phyloP scores from a whole-genome alignment of 2,797 vertebrate species.

The Girardinus metallicus region DNA sequence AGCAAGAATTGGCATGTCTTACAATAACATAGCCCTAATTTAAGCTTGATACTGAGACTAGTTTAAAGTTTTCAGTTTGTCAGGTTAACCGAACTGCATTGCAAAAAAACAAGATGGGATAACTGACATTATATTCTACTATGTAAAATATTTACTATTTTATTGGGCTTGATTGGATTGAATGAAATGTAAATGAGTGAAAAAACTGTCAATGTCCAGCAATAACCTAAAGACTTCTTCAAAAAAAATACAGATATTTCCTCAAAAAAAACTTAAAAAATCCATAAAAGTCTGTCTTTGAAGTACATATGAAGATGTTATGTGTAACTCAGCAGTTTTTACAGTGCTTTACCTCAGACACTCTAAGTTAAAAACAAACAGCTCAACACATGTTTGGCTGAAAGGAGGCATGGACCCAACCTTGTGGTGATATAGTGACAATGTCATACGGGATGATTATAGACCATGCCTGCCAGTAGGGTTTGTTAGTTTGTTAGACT shows the following conservation, averaged over 20 bases:
- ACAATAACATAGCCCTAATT: not conserved
- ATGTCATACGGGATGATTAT: slow-evolving; percentile 67
- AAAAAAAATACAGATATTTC: not conserved
- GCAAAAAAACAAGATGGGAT: not conserved
- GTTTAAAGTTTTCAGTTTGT: not conserved
- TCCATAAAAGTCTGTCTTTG: not conserved
- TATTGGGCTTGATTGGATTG: not conserved
- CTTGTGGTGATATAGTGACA: slow-evolving; percentile 64
- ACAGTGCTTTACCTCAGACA: slow-evolving; percentile 37
- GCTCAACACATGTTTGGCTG: slow-evolving; percentile 47
- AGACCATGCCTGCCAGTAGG: slow-evolving; percentile 57
- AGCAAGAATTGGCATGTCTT: not conserved
- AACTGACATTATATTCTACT: not conserved
- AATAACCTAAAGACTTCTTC: not conserved
- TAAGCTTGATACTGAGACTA: not conserved
- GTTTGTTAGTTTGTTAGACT: slow-evolving; percentile 71
- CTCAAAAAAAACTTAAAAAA: not conserved
- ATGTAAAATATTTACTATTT: not conserved
- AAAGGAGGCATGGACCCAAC: slow-evolving; percentile 46
- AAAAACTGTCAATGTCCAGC: not conserved
- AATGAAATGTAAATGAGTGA: not conserved
- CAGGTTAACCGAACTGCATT: not conserved
- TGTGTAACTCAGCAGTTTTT: slow-evolving; percentile 4
- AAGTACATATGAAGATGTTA: not conserved
- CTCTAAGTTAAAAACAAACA: slow-evolving; percentile 28